Percentiles rank a stretch among this genome's conserved stretches.
These are phyloP conservation scores for Molanna angustata DNA, from an alignment of 2,888 invertebrate species.

Conservation along the genomic window DNA sequence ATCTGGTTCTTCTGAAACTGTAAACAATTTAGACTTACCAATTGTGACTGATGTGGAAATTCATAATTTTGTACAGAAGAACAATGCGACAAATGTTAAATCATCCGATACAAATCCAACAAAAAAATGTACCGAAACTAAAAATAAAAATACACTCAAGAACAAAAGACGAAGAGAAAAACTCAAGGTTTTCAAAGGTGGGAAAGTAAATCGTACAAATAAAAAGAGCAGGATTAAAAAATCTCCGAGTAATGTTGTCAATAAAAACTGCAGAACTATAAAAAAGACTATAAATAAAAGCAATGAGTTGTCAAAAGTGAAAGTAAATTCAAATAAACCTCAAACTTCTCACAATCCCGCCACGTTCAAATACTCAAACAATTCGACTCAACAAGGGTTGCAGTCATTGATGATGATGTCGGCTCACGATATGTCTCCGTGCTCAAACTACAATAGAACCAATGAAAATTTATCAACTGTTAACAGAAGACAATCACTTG, in stretches of 20 bases:
- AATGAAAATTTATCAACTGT: neutral
- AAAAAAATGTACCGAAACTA: neutral
- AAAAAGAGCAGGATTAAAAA: neutral
- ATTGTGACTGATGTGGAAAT: too few species aligned
- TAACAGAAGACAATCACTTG: neutral
- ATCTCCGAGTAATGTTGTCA: neutral
- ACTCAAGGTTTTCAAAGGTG: too few species aligned
- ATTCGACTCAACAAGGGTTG: conserved; percentile 10
- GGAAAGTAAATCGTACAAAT: neutral
- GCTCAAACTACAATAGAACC: too few species aligned
- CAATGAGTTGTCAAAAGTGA: neutral
- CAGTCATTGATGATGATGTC: conserved; percentile 12
- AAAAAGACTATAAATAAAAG: neutral
- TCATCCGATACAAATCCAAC: too few species aligned
- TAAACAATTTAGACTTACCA: too few species aligned
- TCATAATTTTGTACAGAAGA: too few species aligned
- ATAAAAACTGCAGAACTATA: neutral
- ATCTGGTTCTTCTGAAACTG: too few species aligned
- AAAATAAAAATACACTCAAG: neutral
- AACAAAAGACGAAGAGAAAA: neutral
- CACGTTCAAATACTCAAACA: conserved; percentile 1
- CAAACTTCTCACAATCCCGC: neutral
- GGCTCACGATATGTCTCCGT: neutral
- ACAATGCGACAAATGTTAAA: too few species aligned
- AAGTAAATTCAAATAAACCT: neutral